Percentiles rank a stretch among this genome's conserved stretches.
Evolutionary conservation across 2,888 invertebrate species (phyloP).

Genomic region (Eupithecia pulchellata): DNA sequence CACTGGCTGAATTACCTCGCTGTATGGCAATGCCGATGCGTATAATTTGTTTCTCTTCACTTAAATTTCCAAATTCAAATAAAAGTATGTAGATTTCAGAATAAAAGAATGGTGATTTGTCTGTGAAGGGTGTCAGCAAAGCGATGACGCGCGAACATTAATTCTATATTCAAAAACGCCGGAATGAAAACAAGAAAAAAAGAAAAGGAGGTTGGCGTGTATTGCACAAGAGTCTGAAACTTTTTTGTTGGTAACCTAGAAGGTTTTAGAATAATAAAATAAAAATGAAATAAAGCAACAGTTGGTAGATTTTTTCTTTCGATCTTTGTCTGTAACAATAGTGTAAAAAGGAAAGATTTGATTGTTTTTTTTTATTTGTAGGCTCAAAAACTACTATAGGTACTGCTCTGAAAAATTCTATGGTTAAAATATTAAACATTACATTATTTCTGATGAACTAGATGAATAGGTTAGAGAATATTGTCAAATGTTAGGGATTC

Average conservation of each 20-base stretch:
- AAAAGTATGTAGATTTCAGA: background rate
- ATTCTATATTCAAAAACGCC: slow-evolving; percentile 1
- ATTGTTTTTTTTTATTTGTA: no score
- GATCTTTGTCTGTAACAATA: no score
- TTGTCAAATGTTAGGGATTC: no score
- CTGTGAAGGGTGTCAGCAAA: background rate
- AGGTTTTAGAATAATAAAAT: background rate
- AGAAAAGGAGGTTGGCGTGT: slow-evolving; percentile 1
- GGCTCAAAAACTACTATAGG: no score
- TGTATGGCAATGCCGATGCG: no score
- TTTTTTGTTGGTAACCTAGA: background rate
- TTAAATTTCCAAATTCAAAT: background rate
- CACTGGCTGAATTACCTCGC: no score
- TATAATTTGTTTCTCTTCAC: background rate
- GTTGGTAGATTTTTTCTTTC: background rate
- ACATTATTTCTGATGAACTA: no score
- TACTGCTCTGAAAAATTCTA: no score
- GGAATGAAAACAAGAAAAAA: slow-evolving; percentile 9
- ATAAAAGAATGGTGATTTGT: background rate
- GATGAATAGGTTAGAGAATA: no score
- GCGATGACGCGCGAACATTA: slow-evolving; percentile 4
- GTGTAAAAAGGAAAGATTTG: no score
- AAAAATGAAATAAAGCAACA: background rate
- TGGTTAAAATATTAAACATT: no score
- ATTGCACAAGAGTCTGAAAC: background rate